Evolutionary conservation across 2,888 invertebrate species (phyloP).

Genomic region (Anticlea derivata): DNA sequence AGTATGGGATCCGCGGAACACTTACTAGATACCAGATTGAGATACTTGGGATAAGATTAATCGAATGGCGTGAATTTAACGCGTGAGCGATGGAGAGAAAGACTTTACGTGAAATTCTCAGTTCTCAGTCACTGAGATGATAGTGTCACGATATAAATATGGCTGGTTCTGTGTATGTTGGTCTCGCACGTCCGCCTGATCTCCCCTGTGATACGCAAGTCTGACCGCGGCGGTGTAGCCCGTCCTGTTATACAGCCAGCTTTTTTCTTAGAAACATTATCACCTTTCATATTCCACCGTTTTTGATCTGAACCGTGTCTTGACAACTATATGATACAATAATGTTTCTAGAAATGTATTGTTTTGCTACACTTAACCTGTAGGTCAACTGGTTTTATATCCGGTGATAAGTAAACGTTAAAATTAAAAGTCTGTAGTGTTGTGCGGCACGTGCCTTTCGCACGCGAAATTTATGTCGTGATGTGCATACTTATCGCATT

Average conservation of each 20-base stretch:
- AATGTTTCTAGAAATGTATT: conserved; percentile 23
- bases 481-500: conserved; percentile 50
- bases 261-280: conserved; percentile 35
- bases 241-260: conserved; percentile 33
- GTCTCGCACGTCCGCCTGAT: conserved; percentile 54
- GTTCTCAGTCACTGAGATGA: conserved; percentile 58
- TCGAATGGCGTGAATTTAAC: conserved; percentile 49
- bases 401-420: conserved; percentile 44
- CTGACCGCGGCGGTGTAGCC: conserved; percentile 36
- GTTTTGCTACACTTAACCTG: conserved; percentile 25
- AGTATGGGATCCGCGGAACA: conserved; percentile 41
- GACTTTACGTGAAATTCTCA: conserved; percentile 55
- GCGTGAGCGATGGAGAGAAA: conserved; percentile 50
- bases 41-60: conserved; percentile 55
- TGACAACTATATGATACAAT: conserved; percentile 19
- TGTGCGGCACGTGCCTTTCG: conserved; percentile 58
- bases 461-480: conserved; percentile 66
- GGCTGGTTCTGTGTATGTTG: conserved; percentile 42
- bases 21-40: conserved; percentile 44
- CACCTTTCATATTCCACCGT: conserved; percentile 28
- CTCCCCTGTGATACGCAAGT: conserved; percentile 48
- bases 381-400: conserved; percentile 22
- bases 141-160: conserved; percentile 50
- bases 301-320: conserved; percentile 25
- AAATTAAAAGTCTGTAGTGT: conserved; percentile 50